A percentile compares a stretch with the other conserved stretches of the same genome.
phyloP scores from a whole-genome alignment of 2,113 vertebrate genomes.

The Calyptomena viridis region DNA sequence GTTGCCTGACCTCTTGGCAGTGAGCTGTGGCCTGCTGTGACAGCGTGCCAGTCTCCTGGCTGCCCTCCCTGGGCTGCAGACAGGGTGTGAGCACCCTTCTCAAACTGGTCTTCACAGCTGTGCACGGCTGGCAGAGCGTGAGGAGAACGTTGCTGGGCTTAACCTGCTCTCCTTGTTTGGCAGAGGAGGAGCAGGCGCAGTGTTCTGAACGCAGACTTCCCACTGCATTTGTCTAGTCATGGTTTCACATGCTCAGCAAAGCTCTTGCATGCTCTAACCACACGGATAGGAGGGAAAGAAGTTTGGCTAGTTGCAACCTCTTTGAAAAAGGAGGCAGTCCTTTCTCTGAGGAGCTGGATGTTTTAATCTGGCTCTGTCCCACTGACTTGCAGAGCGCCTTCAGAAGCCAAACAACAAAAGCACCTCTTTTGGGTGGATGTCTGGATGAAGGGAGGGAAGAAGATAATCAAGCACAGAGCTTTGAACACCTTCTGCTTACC shows the following conservation, averaged over 20 bases:
- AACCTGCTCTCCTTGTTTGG: conserved; percentile 43
- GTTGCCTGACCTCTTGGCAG: neutral
- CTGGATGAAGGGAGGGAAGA: neutral
- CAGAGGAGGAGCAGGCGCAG: neutral
- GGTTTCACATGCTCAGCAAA: conserved; percentile 61
- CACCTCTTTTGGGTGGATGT: neutral
- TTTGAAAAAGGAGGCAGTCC: neutral
- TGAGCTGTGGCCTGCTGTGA: neutral
- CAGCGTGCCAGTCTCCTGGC: neutral
- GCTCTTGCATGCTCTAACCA: conserved; percentile 25
- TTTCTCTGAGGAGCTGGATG: neutral
- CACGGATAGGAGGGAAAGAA: conserved; percentile 37
- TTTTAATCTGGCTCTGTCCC: neutral
- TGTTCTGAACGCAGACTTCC: neutral
- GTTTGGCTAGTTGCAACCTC: neutral
- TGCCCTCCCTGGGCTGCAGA: neutral
- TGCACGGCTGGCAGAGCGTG: neutral
- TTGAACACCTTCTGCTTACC: neutral
- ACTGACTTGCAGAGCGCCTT: neutral
- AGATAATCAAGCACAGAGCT: neutral
- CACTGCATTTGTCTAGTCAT: conserved; percentile 53
- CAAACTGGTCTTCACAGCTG: neutral
- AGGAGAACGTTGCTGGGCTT: neutral
- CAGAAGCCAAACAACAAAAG: neutral
- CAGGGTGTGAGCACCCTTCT: accelerated